These are phyloP conservation scores for Onthophagus sagittarius DNA, from an alignment of 2,888 invertebrate species.

Conservation along the genomic window DNA sequence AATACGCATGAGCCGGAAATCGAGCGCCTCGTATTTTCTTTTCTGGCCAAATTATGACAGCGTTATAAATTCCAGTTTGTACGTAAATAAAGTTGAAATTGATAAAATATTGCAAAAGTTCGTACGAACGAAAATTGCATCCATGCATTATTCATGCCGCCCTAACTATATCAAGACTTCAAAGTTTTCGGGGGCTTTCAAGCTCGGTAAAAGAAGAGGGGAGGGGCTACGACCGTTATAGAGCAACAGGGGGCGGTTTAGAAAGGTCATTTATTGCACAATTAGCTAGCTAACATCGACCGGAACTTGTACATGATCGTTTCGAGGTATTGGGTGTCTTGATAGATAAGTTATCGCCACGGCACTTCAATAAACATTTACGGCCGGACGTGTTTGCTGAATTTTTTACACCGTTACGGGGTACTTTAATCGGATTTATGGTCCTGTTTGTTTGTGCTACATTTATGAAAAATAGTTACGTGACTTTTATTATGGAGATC, in stretches of 20 bases:
- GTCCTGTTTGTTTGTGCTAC: constrained; percentile 3
- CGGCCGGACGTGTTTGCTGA: not conserved
- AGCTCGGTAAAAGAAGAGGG: not conserved
- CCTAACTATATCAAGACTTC: constrained; percentile 50
- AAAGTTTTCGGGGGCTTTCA: constrained; percentile 38
- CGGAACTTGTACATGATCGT: not conserved
- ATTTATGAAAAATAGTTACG: constrained; percentile 10
- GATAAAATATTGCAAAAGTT: constrained; percentile 53
- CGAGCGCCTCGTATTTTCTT: constrained; percentile 2
- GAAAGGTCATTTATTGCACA: constrained; percentile 31
- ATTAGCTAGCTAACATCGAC: constrained; percentile 28
- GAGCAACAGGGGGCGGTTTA: constrained; percentile 27
- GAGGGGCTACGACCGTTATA: not conserved
- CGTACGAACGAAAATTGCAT: constrained; percentile 52
- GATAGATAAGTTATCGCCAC: constrained; percentile 8
- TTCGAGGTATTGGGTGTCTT: not conserved
- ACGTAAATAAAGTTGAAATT: constrained; percentile 54
- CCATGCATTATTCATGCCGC: constrained; percentile 52
- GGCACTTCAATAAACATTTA: constrained; percentile 2
- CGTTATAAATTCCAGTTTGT: constrained; percentile 53
- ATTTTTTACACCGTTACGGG: not conserved
- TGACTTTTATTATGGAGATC: constrained; percentile 3
- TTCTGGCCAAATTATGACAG: constrained; percentile 45
- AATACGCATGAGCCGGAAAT: not conserved
- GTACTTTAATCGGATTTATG: not conserved